Percentiles rank a stretch among this genome's conserved stretches.
Conservation (phyloP, 1,140 invertebrate species). For the Diachasma alloeum region DNA sequence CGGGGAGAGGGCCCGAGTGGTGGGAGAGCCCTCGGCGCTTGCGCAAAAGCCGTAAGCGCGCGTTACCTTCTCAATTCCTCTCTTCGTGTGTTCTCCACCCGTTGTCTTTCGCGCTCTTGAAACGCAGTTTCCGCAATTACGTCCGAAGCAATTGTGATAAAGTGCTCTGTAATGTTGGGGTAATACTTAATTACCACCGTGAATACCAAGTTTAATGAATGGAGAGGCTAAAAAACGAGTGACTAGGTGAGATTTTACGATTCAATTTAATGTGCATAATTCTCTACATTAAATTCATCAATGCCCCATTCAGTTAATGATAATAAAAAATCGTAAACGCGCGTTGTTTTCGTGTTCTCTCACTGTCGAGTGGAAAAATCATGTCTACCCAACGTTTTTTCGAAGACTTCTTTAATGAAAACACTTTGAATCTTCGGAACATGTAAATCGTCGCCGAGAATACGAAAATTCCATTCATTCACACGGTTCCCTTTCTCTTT, state of each 20-base stretch:
- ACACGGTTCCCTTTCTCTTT: conserved; percentile 36
- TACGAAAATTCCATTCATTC: conserved; percentile 39
- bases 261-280: no score
- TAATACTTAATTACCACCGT: conserved; percentile 1
- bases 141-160: conserved; percentile 30
- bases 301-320: no score
- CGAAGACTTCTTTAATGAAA: no score
- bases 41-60: conserved; percentile 26
- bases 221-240: background rate
- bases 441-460: conserved; percentile 23
- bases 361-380: no score
- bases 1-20: background rate
- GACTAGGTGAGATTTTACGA: conserved; percentile 1
- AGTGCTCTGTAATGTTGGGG: conserved; percentile 35
- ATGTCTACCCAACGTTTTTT: no score
- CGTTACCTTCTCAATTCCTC: background rate
- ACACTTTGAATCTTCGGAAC: conserved; percentile 4
- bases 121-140: conserved; percentile 63
- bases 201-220: conserved; percentile 4
- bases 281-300: no score
- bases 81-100: conserved; percentile 24
- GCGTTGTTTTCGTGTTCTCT: no score
- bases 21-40: conserved; percentile 25
- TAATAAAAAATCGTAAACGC: no score
- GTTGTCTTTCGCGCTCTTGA: conserved; percentile 54